Conservation (phyloP, 2,888 invertebrate species). For the Chrysodeixis includens region DNA sequence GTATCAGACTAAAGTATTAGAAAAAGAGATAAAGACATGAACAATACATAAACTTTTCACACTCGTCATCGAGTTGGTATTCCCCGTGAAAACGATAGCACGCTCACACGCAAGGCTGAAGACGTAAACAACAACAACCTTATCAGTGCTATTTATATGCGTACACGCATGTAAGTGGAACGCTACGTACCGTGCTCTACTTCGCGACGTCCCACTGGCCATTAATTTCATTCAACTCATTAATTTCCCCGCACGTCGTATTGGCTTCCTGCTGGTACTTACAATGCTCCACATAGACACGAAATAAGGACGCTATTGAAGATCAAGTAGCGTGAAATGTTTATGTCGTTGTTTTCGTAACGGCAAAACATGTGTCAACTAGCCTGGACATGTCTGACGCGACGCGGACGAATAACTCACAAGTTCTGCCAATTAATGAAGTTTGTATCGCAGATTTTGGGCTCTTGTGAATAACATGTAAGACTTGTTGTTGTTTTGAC, state of each 20-base stretch:
- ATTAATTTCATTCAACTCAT: conserved; percentile 59
- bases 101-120: not conserved
- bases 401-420: conserved; percentile 14
- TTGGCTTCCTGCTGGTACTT: conserved; percentile 49
- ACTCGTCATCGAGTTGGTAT: not conserved
- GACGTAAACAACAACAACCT: conserved; percentile 1
- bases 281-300: conserved; percentile 31
- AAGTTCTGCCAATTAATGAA: conserved; percentile 35
- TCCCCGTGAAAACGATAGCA: not conserved
- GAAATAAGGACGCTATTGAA: conserved; percentile 24
- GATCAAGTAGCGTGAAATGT: conserved; percentile 38
- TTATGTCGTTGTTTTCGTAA: conserved; percentile 49
- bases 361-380: conserved; percentile 23
- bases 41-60: not conserved
- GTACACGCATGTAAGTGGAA: conserved; percentile 17
- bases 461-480: not conserved
- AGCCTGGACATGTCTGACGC: conserved; percentile 5
- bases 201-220: conserved; percentile 22
- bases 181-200: conserved; percentile 16
- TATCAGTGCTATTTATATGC: conserved; percentile 12
- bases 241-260: conserved; percentile 39
- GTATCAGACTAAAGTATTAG: no score
- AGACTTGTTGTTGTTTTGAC: not conserved
- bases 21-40: no score
- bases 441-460: conserved; percentile 17